A percentile compares a stretch with the other conserved stretches of the same genome.
These are phyloP conservation scores for Sipha flava DNA, from an alignment of 1,140 invertebrate species.

Conservation along the genomic window DNA sequence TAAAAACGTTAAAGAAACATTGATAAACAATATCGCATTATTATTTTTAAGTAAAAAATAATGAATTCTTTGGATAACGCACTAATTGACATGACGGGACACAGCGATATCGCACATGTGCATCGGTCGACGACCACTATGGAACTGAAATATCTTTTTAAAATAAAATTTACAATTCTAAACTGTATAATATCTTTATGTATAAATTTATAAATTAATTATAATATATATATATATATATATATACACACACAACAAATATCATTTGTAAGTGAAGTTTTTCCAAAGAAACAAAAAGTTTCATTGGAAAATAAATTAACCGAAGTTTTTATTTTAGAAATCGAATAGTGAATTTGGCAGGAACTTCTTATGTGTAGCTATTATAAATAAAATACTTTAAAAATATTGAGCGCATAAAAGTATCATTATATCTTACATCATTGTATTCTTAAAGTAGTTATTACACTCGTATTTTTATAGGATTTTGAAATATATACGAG, in stretches of 20 bases:
- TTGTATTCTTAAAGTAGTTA: background rate
- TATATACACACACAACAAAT: background rate
- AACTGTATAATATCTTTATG: too few species aligned
- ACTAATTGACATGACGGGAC: too few species aligned
- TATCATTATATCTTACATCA: background rate
- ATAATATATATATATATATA: too few species aligned
- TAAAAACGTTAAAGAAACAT: too few species aligned
- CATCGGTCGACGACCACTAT: too few species aligned
- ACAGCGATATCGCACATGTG: too few species aligned
- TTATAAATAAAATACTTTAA: background rate
- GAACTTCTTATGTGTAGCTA: background rate
- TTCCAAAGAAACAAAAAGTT: background rate
- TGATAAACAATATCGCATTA: too few species aligned
- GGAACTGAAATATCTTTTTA: too few species aligned
- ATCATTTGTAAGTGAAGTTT: background rate
- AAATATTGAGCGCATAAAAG: background rate
- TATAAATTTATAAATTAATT: too few species aligned
- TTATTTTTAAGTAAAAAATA: too few species aligned
- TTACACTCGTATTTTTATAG: background rate
- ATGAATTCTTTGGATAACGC: too few species aligned
- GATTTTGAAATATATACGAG: background rate
- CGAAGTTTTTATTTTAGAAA: background rate
- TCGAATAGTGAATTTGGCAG: constrained; percentile 1
- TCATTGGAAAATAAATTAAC: background rate
- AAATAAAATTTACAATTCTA: too few species aligned